A percentile compares a stretch with the other conserved stretches of the same genome.
Conservation (phyloP, 2,113 vertebrate species). For the Eptatretus burgeri region DNA sequence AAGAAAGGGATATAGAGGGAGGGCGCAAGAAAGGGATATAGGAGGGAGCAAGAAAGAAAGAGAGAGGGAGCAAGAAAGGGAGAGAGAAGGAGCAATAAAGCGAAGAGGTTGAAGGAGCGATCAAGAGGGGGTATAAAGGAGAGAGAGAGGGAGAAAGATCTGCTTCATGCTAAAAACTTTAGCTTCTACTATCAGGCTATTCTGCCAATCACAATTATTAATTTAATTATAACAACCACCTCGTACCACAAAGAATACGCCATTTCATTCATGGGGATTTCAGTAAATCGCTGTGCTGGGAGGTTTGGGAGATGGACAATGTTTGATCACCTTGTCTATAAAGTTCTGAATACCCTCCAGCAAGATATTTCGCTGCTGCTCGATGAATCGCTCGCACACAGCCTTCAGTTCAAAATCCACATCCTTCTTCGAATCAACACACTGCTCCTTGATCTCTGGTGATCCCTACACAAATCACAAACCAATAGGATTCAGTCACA, state of each 20-base stretch:
- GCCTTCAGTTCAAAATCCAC: constrained; percentile 80
- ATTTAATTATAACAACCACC: no score
- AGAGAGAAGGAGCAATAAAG: no score
- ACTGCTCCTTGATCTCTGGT: constrained; percentile 93
- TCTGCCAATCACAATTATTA: no score
- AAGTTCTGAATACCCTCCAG: constrained; percentile 68
- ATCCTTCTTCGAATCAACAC: constrained; percentile 92
- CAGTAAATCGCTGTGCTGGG: no score
- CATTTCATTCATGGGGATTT: no score
- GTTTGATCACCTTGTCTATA: constrained; percentile 43
- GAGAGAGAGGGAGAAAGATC: no score
- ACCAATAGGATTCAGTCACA: no score
- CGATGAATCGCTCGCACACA: constrained; percentile 88
- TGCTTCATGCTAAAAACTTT: no score
- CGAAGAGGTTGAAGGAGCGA: no score
- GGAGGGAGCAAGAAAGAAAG: background rate
- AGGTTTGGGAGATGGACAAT: background rate
- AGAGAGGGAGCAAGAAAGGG: background rate
- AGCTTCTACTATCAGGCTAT: no score
- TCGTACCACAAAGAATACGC: no score
- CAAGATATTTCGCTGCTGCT: constrained; percentile 71
- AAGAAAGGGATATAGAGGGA: background rate
- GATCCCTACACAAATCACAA: constrained; percentile 31
- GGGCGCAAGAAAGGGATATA: background rate
- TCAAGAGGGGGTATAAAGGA: no score